A percentile compares a stretch with the other conserved stretches of the same genome.
phyloP scores from a whole-genome alignment of 37 sponge, comb jelly and placozoan genomes.

The Aplysina aerophoba region DNA sequence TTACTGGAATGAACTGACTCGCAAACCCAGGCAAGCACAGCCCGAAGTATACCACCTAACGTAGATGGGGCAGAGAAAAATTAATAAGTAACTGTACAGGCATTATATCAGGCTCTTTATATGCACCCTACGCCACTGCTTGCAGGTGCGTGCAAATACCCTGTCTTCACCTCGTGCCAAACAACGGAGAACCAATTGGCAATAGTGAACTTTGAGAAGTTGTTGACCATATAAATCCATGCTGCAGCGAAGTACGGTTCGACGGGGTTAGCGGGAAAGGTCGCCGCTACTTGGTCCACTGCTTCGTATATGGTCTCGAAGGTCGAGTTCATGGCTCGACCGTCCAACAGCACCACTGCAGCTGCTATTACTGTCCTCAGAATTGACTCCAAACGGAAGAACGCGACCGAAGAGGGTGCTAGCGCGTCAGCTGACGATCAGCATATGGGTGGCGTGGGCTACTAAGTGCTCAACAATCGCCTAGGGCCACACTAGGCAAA shows the following conservation, averaged over 20 bases:
- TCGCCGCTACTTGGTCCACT: slow-evolving; percentile 23
- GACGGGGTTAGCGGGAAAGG: slow-evolving; percentile 44
- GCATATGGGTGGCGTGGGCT: no score
- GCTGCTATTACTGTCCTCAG: no score
- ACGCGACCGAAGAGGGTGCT: no score
- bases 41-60: slow-evolving; percentile 83
- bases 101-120: no score
- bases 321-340: neutral
- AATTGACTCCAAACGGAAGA: no score
- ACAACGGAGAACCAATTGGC: slow-evolving; percentile 66
- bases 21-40: slow-evolving; percentile 83
- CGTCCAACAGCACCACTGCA: no score
- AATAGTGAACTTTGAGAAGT: slow-evolving; percentile 78
- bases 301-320: neutral
- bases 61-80: neutral
- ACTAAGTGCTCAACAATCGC: no score
- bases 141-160: no score
- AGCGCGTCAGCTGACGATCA: no score
- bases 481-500: no score
- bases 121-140: no score
- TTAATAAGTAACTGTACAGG: no score
- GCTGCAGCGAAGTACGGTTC: slow-evolving; percentile 49
- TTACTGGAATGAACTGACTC: slow-evolving; percentile 81
- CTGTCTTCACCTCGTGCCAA: slow-evolving; percentile 71
- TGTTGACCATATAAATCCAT: slow-evolving; percentile 77